Evolutionary conservation across 1,140 invertebrate genomes (phyloP), one percentile per base, ranked within the genome.

Genomic region (Diorhabda sublineata): DNA sequence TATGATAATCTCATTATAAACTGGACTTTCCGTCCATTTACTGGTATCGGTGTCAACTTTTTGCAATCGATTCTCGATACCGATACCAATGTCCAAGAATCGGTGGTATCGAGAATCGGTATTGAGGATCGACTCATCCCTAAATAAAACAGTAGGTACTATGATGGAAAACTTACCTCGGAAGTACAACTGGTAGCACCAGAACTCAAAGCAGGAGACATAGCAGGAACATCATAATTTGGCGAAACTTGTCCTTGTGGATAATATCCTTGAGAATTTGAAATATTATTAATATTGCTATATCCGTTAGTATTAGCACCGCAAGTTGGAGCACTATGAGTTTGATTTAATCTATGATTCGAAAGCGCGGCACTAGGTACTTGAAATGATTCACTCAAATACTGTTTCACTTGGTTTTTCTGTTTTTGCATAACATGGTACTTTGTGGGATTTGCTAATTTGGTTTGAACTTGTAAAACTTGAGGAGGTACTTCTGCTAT

Each of bases 361-460:
- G 68, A 52, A 42, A 76, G 67, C 58, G 75, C 70, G 45, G 67
- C 60, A 63, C 60, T 68, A 3, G 76, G 71, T 58, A 85, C 85
- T 74, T 88, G 88, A 75, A 90, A 89, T 41, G 90, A 91, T 79
- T 91, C 90, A 80, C 89, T 91, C 42, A 96, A 84, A 82, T 92
- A 96, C 79, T 94, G 90, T 5, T 91, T 87, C 52, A 96, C 92
- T 83, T 96, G 93, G 77, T 89, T 91, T 78, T 93, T 92, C 79
- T 95, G 92, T 74, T 92, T 95, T 82, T 96, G 91, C 66, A 93
- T 90, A 67, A 96, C 91, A 84, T 96, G 93, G 82, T 96, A 97
- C 72, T 89, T 86, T 26, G 95, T 96, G 60, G 95, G 95, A 82
- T 96, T 95, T 80, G 95, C 92, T 77, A 97, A 82, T 69, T 90